These are phyloP conservation scores for Plumapathes pennacea DNA, from an alignment of 92 coral and sea anemone species.

Conservation along the genomic window DNA sequence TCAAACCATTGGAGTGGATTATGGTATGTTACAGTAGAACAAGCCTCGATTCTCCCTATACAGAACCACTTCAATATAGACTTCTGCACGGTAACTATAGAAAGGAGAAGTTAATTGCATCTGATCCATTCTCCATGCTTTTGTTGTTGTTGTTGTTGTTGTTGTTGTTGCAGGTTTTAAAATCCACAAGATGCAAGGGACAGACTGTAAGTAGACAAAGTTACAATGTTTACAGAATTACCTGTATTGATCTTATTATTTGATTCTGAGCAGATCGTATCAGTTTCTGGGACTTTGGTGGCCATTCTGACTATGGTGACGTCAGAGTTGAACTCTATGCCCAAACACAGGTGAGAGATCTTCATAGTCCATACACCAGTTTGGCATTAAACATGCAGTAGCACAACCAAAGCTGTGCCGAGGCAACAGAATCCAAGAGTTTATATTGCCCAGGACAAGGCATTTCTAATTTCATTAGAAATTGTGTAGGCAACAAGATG, in stretches of 20 bases:
- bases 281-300: conserved; percentile 99
- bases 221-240: background rate
- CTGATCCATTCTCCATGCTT: too few relatives aligned
- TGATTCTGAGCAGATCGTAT: conserved; percentile 60
- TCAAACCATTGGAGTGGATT: conserved; percentile 97
- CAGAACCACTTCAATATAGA: background rate
- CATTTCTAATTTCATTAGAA: too few relatives aligned
- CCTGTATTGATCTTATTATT: background rate
- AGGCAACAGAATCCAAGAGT: too few relatives aligned
- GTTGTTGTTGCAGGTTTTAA: conserved; percentile 69
- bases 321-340: conserved; percentile 88
- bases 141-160: background rate
- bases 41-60: too few relatives aligned
- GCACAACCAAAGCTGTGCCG: too few relatives aligned
- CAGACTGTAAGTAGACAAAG: conserved; percentile 70
- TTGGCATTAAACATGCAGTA: too few relatives aligned
- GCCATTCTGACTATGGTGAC: conserved; percentile 84
- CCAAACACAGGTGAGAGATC: conserved; percentile 77
- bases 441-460: too few relatives aligned
- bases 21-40: conserved; percentile 74
- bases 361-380: too few relatives aligned
- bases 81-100: background rate
- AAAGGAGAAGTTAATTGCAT: too few relatives aligned
- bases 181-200: conserved; percentile 81
- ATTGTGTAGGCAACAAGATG: too few relatives aligned